Percentiles rank a stretch among this genome's conserved stretches.
phyloP scores from a whole-genome alignment of 2,113 vertebrate genomes.

The Solea senegalensis region DNA sequence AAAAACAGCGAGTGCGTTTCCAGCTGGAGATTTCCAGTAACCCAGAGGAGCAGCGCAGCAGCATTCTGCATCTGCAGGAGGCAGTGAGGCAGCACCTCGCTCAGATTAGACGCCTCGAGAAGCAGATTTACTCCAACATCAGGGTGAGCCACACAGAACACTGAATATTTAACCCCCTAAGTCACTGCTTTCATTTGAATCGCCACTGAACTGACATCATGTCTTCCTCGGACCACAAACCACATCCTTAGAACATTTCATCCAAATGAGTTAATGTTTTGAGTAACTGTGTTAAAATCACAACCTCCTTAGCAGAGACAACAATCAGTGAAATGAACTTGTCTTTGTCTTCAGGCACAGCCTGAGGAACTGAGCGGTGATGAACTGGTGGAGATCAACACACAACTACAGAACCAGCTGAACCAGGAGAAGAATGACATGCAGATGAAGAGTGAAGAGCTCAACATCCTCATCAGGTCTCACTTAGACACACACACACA shows the following conservation, averaged over 20 bases:
- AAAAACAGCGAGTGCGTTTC: conserved; percentile 97
- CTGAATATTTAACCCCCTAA: not conserved
- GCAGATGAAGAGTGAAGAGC: conserved; percentile 97
- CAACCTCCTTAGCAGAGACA: too few species aligned
- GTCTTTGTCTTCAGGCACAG: conserved; percentile 80
- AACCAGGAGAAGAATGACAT: conserved; percentile 94
- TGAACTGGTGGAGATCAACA: conserved; percentile 88
- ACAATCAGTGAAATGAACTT: not conserved
- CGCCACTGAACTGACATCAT: not conserved
- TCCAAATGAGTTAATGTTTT: not conserved
- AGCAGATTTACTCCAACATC: conserved; percentile 96
- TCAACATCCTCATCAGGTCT: conserved; percentile 97
- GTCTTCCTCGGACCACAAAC: too few species aligned
- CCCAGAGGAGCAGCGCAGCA: conserved; percentile 97
- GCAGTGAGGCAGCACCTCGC: conserved; percentile 94
- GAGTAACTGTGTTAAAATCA: too few species aligned
- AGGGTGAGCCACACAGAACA: conserved; percentile 78
- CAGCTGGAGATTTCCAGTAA: conserved; percentile 99
- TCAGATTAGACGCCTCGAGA: conserved; percentile 93
- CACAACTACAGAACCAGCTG: conserved; percentile 92
- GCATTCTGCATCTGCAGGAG: conserved; percentile 95
- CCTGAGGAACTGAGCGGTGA: conserved; percentile 89
- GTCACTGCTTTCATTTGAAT: not conserved
- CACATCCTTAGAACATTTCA: too few species aligned
- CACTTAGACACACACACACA: not conserved